Evolutionary conservation across 2,888 invertebrate species (phyloP).

Genomic region (Dioctria linearis): DNA sequence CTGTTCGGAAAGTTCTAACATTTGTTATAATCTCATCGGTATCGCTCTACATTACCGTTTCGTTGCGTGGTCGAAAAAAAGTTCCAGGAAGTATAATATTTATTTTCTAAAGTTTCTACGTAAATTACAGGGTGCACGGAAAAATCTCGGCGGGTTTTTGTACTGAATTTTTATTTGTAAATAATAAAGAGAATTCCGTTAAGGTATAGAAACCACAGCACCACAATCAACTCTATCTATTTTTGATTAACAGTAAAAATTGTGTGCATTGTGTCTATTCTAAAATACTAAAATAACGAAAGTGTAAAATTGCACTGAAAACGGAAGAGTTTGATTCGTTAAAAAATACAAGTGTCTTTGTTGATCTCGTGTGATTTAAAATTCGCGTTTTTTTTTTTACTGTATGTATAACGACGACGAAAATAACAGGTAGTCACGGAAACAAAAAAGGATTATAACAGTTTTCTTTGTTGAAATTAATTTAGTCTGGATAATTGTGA

Average conservation of each 20-base stretch:
- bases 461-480: no score
- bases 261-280: slow-evolving; percentile 35
- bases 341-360: not conserved
- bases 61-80: not conserved
- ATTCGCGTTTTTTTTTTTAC: not conserved
- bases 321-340: not conserved
- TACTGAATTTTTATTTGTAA: slow-evolving; percentile 12
- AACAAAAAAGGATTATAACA: not conserved
- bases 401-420: not conserved
- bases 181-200: slow-evolving; percentile 18
- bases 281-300: not conserved
- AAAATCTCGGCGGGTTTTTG: not conserved
- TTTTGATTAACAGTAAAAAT: slow-evolving; percentile 32
- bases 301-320: slow-evolving; percentile 38
- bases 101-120: not conserved
- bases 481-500: no score
- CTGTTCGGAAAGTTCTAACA: not conserved
- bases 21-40: no score
- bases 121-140: not conserved
- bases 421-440: not conserved
- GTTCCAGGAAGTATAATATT: not conserved
- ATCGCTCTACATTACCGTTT: not conserved
- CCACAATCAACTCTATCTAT: not conserved
- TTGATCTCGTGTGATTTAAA: not conserved
- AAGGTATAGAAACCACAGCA: slow-evolving; percentile 10